A percentile compares a stretch with the other conserved stretches of the same genome.
Evolutionary conservation across 2,797 vertebrate species (phyloP).

Genomic region (Rachycentron canadum): DNA sequence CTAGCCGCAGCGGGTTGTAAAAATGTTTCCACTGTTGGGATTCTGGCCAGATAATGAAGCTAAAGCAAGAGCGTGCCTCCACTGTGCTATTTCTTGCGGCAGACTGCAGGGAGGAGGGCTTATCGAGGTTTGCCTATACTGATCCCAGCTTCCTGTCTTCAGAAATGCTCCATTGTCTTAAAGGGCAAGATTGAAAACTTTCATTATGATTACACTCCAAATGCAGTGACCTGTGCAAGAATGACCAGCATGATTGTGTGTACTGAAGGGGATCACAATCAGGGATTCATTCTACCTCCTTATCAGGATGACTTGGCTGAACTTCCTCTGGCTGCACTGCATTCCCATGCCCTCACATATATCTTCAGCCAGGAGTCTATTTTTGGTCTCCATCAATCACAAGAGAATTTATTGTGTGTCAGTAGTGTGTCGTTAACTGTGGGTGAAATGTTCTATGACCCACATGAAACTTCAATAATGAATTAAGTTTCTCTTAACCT

Average conservation of each 20-base stretch:
- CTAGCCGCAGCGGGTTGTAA: conserved; percentile 65
- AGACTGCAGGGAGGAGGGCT: conserved; percentile 68
- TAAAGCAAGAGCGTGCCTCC: conserved; percentile 41
- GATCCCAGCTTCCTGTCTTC: conserved; percentile 70
- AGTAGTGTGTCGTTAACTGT: conserved; percentile 26
- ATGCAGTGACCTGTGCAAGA: conserved; percentile 41
- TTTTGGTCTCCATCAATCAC: conserved; percentile 58
- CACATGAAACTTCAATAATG: background rate
- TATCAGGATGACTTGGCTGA: conserved; percentile 64
- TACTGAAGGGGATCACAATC: conserved; percentile 29
- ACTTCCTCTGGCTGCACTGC: conserved; percentile 58
- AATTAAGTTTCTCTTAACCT: background rate
- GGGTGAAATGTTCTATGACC: background rate
- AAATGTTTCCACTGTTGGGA: conserved; percentile 74
- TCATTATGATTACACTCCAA: conserved; percentile 43
- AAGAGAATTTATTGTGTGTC: conserved; percentile 31
- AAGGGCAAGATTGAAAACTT: conserved; percentile 55
- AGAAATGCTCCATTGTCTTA: conserved; percentile 76
- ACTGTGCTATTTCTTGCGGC: conserved; percentile 57
- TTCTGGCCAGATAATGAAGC: conserved; percentile 61
- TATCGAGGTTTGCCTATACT: conserved; percentile 59
- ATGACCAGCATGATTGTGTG: conserved; percentile 35
- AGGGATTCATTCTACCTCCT: conserved; percentile 49
- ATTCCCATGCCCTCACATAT: conserved; percentile 45
- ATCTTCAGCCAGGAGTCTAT: conserved; percentile 57